Evolutionary conservation across 2,888 invertebrate species (phyloP), one percentile per base, ranked within the genome.

Genomic region (Cacoxenus indagator): DNA sequence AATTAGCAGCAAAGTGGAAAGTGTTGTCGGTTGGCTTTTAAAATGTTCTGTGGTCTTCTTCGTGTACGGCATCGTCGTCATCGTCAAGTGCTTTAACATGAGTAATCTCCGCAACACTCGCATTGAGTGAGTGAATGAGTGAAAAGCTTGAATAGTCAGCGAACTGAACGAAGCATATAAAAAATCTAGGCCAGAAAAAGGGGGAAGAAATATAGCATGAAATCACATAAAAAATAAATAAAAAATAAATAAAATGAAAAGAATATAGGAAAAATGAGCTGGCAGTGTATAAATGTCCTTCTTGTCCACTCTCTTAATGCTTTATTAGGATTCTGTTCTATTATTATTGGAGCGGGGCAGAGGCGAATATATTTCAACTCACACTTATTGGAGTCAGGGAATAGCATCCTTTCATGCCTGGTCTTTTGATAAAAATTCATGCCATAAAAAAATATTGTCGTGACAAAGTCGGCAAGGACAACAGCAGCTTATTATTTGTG

Each of bases 1-100:
- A 83, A 81, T 80, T 83, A 80, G 79, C 83, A 77, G 81, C 73
- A 82, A 80, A 80, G 83, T 80, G 81, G 76, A 82, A 83, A 80
- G 79, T 81, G 79, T 83, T 80, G 83, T 83, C 77, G 79, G 79
- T 83, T 78, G 76, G 79, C 83, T 80, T 80, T 81, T 80, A 74
- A 80, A 83, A 80, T 80, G 81, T 77, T 82, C 79, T 83, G 83
- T 72, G 83, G 83, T 79, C 19, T 64, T 48, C 54, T n/a, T 29
- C 29, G 6, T 59, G 55, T 37, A 64, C 57, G 54, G 57, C 26
- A n/a, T n/a, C 43, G 43, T 3, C 43, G n/a, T 43, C 4, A 37
- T 11, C 37, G 37, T 37, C 48, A 55, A 19, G 55, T 55, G 4
- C 19, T 62, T 62, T 62, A 62, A 43, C 45, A 62, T 45, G 43